phyloP scores from a whole-genome alignment of 2,888 invertebrate genomes.

The Eristalis tenax region DNA sequence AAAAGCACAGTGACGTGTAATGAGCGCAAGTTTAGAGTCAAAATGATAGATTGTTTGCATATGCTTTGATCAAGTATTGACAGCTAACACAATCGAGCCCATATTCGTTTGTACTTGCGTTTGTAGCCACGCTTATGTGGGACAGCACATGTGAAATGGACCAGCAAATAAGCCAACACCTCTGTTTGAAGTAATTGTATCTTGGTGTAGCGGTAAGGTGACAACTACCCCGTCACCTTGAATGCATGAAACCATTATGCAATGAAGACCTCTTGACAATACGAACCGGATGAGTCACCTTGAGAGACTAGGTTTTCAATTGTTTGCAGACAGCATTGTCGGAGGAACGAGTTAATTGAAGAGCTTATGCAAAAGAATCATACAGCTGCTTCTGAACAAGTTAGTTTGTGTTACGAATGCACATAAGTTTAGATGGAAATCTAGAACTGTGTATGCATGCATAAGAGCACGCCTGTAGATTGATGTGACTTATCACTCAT shows the following conservation, averaged over 20 bases:
- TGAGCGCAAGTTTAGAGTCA: constrained; percentile 36
- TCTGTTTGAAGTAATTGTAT: constrained; percentile 21
- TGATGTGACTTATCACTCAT: too few species aligned
- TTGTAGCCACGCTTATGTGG: background rate
- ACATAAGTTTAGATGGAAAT: too few species aligned
- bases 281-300: background rate
- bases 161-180: constrained; percentile 35
- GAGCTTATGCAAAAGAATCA: background rate
- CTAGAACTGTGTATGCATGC: too few species aligned
- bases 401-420: background rate
- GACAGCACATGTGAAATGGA: constrained; percentile 19
- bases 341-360: background rate
- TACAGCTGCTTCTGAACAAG: background rate
- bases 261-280: background rate
- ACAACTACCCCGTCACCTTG: constrained; percentile 47
- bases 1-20: constrained; percentile 11
- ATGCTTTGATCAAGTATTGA: constrained; percentile 25
- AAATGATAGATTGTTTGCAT: constrained; percentile 34
- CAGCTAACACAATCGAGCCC: constrained; percentile 22
- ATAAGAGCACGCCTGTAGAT: too few species aligned
- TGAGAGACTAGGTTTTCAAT: background rate
- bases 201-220: constrained; percentile 11
- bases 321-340: background rate
- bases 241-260: background rate
- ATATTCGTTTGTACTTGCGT: background rate